These are phyloP conservation scores for Andrena marginata DNA, from an alignment of 2,888 invertebrate species.

Conservation along the genomic window DNA sequence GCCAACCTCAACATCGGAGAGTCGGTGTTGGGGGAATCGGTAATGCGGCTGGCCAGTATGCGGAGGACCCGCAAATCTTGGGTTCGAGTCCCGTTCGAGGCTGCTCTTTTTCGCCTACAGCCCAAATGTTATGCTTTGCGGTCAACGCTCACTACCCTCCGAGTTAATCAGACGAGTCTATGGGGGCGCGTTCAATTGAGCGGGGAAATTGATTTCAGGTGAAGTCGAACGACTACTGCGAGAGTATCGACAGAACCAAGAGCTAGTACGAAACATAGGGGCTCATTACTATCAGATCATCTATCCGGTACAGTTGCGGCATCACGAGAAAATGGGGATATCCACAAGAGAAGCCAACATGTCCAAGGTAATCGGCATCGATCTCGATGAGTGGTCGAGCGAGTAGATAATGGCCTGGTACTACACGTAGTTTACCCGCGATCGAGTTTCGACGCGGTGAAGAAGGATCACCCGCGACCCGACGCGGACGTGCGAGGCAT, in stretches of 20 bases:
- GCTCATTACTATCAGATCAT: slow-evolving; percentile 97
- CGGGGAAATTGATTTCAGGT: slow-evolving; percentile 86
- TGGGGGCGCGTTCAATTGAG: slow-evolving; percentile 59
- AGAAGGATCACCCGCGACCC: not conserved
- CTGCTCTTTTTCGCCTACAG: too few relatives aligned
- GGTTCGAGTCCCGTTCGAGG: too few relatives aligned
- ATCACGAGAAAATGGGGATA: slow-evolving; percentile 98
- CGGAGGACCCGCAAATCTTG: too few relatives aligned
- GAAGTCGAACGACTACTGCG: slow-evolving; percentile 96
- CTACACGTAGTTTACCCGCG: not conserved
- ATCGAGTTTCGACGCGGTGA: not conserved
- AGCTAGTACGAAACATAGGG: slow-evolving; percentile 96
- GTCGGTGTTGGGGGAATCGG: too few relatives aligned
- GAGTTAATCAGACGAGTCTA: not conserved
- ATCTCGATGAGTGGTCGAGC: not conserved
- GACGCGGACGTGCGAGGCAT: not conserved
- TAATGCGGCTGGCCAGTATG: too few relatives aligned
- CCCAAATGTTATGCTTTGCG: too few relatives aligned
- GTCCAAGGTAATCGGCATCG: slow-evolving; percentile 89
- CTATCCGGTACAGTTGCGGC: slow-evolving; percentile 96
- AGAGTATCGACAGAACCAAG: slow-evolving; percentile 96
- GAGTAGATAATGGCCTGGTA: not conserved
- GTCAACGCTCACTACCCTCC: not conserved
- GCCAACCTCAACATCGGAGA: too few relatives aligned
- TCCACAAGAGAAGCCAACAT: slow-evolving; percentile 96